These are phyloP conservation scores for Lottia gigantea DNA, from an alignment of 2,888 invertebrate genomes.

Conservation along the genomic window DNA sequence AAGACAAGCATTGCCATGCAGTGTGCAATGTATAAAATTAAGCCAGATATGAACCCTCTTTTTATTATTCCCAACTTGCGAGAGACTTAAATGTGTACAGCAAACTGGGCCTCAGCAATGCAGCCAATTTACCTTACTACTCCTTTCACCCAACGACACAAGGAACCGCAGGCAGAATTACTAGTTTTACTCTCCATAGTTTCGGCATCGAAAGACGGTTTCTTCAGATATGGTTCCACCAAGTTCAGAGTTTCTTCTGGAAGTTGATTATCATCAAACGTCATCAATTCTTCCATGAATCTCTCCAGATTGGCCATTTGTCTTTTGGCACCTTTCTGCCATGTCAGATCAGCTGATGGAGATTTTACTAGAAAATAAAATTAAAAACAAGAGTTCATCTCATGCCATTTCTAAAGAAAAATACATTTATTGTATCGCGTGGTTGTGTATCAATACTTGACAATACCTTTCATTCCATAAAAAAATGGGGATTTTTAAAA, in stretches of 20 bases:
- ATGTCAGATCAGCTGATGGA: conserved; percentile 66
- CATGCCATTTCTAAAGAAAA: too few relatives aligned
- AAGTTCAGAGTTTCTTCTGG: conserved; percentile 64
- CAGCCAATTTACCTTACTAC: conserved; percentile 60
- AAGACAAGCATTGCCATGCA: too few relatives aligned
- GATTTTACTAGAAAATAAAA: conserved; percentile 60
- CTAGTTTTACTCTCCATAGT: conserved; percentile 58
- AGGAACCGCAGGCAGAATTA: conserved; percentile 63
- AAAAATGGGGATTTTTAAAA: too few relatives aligned
- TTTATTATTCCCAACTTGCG: too few relatives aligned
- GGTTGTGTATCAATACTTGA: too few relatives aligned
- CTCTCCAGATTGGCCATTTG: conserved; percentile 68
- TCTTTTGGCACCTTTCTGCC: conserved; percentile 69
- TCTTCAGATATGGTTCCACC: conserved; percentile 66
- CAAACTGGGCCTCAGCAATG: too few relatives aligned
- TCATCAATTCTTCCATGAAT: conserved; percentile 66
- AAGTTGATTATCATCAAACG: conserved; percentile 66
- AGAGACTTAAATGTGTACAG: too few relatives aligned
- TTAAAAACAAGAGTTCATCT: too few relatives aligned
- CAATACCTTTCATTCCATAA: too few relatives aligned
- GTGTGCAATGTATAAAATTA: too few relatives aligned
- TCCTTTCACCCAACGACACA: conserved; percentile 66
- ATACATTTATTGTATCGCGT: too few relatives aligned
- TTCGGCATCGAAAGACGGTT: conserved; percentile 63
- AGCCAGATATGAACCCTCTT: too few relatives aligned